Evolutionary conservation across 53 echinoderm and acorn worm genomes (phyloP), one percentile per base, ranked within the genome.

Genomic region (Pentamera pediparva): DNA sequence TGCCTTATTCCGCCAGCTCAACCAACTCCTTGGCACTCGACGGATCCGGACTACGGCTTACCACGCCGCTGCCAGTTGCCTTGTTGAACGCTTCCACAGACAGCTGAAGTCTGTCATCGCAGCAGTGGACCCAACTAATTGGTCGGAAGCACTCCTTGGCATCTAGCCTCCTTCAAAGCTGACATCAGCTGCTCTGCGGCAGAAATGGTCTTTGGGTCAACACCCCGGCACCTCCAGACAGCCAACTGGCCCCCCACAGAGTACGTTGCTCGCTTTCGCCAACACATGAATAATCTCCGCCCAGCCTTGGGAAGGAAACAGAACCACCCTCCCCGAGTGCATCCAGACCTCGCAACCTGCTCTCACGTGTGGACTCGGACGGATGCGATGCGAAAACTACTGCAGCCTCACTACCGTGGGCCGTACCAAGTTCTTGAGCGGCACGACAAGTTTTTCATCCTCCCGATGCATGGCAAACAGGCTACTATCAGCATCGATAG

Each of bases 371-470:
- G 54, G 35, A 51, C 74, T 6, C 39, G 79, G 0, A n/a, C 22
- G 17, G 64, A 62, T n/a, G 1, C 78, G 0, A 55, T 78, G 6
- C 33, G 70, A 26, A 62, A 73, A 32, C 78, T 74, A 1, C 51
- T 78, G 24, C 59, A 83, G 35, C 32, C 77, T 41, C 76, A 70
- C 6, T 83, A 81, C 49, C 32, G 53, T 4, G 82, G 82, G 1
- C 82, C 64, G 0, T 75, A 74, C 41, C 25, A 49, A 12, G 39
- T 81, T 15, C 19, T 81, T 3, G 56, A 61, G 28, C 62, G 82
- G n/a, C 50, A 28, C 8, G 53, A 54, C 52, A 69, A 79, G 59
- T 36, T 39, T 39, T 79, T 78, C 45, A 32, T 48, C 12, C 56
- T 70, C 11, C 4, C 56, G 9, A 35, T 70, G 11, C 54, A 58